phyloP scores from a whole-genome alignment of 2,888 invertebrate genomes.

The Meghimatium bilineatum region DNA sequence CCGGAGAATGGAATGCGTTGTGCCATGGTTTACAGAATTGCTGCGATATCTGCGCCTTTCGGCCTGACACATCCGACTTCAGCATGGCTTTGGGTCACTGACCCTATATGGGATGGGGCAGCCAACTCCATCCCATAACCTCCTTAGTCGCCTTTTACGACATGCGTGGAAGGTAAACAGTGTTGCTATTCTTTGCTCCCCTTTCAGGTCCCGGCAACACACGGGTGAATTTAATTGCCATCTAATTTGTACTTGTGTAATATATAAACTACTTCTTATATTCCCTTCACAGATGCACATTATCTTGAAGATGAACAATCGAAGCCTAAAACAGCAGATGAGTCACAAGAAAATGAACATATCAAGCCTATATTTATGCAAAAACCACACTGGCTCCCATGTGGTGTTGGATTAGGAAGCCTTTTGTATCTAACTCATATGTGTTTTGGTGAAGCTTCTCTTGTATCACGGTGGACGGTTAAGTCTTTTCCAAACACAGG shows the following conservation, averaged over 20 bases:
- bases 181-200: too few species aligned
- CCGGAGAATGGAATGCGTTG: too few species aligned
- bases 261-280: background rate
- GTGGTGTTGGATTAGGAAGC: conserved; percentile 74
- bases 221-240: too few species aligned
- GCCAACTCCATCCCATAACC: too few species aligned
- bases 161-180: too few species aligned
- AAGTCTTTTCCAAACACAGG: conserved; percentile 73
- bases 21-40: too few species aligned
- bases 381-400: conserved; percentile 59
- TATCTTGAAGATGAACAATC: background rate
- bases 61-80: too few species aligned
- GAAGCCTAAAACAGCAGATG: background rate
- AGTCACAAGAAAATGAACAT: background rate
- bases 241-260: background rate
- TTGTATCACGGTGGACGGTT: conserved; percentile 75
- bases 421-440: conserved; percentile 74
- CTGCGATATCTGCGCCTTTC: too few species aligned
- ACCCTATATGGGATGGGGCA: too few species aligned
- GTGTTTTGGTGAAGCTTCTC: conserved; percentile 76
- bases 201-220: too few species aligned
- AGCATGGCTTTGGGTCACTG: too few species aligned
- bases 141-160: too few species aligned
- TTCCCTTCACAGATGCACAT: background rate
- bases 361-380: background rate